Evolutionary conservation across 1,140 invertebrate genomes (phyloP), one percentile per base, ranked within the genome.

Genomic region (Aphidius ervi): DNA sequence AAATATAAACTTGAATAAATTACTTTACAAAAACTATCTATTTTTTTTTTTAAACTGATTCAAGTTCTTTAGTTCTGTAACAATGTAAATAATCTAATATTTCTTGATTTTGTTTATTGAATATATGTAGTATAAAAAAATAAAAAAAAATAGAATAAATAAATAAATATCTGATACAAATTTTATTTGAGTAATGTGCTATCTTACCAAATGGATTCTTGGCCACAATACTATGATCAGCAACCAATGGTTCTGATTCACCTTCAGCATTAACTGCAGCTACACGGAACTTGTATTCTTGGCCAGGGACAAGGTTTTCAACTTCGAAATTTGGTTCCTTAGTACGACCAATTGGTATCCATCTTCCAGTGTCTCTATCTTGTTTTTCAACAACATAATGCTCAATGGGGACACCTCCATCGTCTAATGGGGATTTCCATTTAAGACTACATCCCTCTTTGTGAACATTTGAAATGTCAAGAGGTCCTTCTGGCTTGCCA

Each of bases 241-340:
- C 93, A 65, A 91, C 88, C 46, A 99, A 78, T 10, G 95, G 94
- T 71, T 96, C 93, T 5, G 95, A 97, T 74, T 93, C 91, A 23
- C 97, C 97, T 79, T 98, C 93, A 56, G 90, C 87, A 75, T 99
- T 99, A 4, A 98, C 94, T 59, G 97, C 97, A 10, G 88, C 86
- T 1, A 99, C 95, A 49, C 96, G 84, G 86, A 99, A 99, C 81
- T 97, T 95, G 78, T 99, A 99, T 75, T 97, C 94, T 68, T 98
- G 93, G 47, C 85, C 94, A 40, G 93, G 93, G 54, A 91, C 88
- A 48, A 95, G 76, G 74, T 93, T 94, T 64, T 88, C 87, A 4
- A 94, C 82, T 66, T 91, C 91, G 62, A 93, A 88, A 67, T 90
- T 92, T 0, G 93, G 88, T 61, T 95, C 92, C 68, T 90, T 90